A percentile compares a stretch with the other conserved stretches of the same genome.
Evolutionary conservation across 2,797 vertebrate species (phyloP).

Genomic region (Diceros bicornis): DNA sequence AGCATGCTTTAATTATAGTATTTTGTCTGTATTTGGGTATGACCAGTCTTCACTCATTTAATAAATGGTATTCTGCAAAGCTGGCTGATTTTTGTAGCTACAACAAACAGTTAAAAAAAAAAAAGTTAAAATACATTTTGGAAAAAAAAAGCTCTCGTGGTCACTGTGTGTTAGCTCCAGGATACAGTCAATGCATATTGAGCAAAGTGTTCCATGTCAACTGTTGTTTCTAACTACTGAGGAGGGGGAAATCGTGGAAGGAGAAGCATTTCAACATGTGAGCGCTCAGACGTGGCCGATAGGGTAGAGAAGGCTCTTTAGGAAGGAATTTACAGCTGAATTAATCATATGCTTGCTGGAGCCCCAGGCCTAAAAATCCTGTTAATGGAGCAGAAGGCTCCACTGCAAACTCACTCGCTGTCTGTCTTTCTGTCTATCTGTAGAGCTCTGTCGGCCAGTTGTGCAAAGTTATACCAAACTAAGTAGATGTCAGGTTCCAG

Average conservation of each 20-base stretch:
- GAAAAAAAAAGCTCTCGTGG: not conserved
- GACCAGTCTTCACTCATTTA: slow-evolving; percentile 82
- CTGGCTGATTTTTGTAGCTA: slow-evolving; percentile 81
- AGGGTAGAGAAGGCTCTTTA: not conserved
- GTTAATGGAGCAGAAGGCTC: not conserved
- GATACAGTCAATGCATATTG: not conserved
- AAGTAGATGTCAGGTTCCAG: not conserved
- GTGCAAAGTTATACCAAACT: not conserved
- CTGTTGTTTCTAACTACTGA: not conserved
- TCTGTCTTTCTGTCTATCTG: not conserved
- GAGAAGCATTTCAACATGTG: not conserved
- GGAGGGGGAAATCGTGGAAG: not conserved
- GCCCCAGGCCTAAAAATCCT: not conserved
- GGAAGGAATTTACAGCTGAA: not conserved
- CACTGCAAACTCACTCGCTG: not conserved
- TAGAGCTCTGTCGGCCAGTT: not conserved
- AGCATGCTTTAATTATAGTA: slow-evolving; percentile 86
- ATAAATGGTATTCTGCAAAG: slow-evolving; percentile 87
- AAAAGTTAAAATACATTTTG: not conserved
- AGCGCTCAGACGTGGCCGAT: not conserved
- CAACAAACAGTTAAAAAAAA: slow-evolving; percentile 62
- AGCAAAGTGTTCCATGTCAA: not conserved
- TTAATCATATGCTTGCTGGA: not conserved
- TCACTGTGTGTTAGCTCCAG: not conserved
- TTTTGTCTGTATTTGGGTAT: slow-evolving; percentile 86